Conservation (phyloP, 1,140 invertebrate species). For the Zelostemma sp. region DNA sequence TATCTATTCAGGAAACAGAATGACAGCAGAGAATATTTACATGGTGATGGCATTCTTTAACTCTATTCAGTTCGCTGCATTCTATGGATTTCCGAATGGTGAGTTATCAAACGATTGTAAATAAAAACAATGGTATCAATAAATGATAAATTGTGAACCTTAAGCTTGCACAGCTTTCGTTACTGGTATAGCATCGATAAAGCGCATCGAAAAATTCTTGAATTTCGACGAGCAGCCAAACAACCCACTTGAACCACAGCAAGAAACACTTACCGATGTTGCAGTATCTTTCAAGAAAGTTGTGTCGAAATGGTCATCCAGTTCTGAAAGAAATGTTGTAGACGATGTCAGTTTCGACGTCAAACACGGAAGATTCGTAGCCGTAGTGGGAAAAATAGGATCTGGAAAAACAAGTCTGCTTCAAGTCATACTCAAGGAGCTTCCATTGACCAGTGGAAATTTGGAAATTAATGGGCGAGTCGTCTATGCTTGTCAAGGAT, state of each 20-base stretch:
- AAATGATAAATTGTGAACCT: too few species aligned
- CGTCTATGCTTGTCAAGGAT: conserved; percentile 93
- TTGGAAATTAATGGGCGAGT: conserved; percentile 82
- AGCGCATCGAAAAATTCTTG: conserved; percentile 79
- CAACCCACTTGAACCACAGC: background rate
- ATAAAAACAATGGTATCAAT: too few species aligned
- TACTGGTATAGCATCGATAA: conserved; percentile 78
- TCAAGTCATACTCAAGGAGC: conserved; percentile 84
- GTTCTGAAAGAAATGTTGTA: too few species aligned
- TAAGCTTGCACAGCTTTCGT: conserved; percentile 61
- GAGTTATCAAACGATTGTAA: conserved; percentile 11
- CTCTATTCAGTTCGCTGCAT: conserved; percentile 79
- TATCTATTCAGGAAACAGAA: conserved; percentile 74
- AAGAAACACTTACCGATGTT: background rate
- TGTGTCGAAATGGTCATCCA: conserved; percentile 76
- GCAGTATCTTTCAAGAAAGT: conserved; percentile 66
- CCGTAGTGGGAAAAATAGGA: conserved; percentile 87
- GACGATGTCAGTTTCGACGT: conserved; percentile 74
- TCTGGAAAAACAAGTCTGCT: conserved; percentile 88
- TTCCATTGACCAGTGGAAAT: conserved; percentile 77
- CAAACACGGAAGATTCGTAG: conserved; percentile 77
- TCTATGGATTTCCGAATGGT: conserved; percentile 77
- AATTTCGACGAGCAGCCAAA: conserved; percentile 75
- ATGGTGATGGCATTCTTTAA: conserved; percentile 81
- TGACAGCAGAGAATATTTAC: conserved; percentile 85